Conservation (phyloP, 1,140 invertebrate genomes). For the Cardiocondyla obscurior region DNA sequence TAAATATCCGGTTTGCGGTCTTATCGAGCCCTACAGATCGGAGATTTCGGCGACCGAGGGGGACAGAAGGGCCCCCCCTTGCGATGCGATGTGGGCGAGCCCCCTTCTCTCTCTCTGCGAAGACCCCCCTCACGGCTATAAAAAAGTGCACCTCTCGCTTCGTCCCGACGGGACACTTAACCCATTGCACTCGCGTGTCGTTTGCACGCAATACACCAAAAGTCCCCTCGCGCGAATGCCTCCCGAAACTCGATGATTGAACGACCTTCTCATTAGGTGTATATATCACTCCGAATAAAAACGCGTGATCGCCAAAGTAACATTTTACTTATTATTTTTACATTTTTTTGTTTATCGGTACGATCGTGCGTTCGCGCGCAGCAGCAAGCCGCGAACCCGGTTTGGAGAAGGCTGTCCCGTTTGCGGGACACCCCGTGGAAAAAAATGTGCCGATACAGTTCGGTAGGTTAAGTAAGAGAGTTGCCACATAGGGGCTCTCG, state of each 20-base stretch:
- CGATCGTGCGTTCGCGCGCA: conserved; percentile 23
- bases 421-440: conserved; percentile 65
- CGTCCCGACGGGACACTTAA: conserved; percentile 38
- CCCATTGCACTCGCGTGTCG: conserved; percentile 39
- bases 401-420: conserved; percentile 48
- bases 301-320: background rate
- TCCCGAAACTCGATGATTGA: conserved; percentile 33
- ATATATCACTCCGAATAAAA: background rate
- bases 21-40: conserved; percentile 76
- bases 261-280: background rate
- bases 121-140: conserved; percentile 61
- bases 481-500: conserved; percentile 73
- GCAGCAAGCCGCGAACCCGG: conserved; percentile 6
- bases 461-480: conserved; percentile 75
- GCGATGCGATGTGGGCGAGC: conserved; percentile 77
- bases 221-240: conserved; percentile 12
- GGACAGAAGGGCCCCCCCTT: conserved; percentile 46
- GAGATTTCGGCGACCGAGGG: conserved; percentile 65
- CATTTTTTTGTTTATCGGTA: background rate
- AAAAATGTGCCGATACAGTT: conserved; percentile 73
- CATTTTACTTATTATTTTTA: background rate
- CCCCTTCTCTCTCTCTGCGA: conserved; percentile 65
- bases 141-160: conserved; percentile 41
- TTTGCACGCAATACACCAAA: conserved; percentile 32
- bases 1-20: conserved; percentile 75